Evolutionary conservation across 2,113 vertebrate genomes (phyloP).

Genomic region (Rhodinocichla rosea): DNA sequence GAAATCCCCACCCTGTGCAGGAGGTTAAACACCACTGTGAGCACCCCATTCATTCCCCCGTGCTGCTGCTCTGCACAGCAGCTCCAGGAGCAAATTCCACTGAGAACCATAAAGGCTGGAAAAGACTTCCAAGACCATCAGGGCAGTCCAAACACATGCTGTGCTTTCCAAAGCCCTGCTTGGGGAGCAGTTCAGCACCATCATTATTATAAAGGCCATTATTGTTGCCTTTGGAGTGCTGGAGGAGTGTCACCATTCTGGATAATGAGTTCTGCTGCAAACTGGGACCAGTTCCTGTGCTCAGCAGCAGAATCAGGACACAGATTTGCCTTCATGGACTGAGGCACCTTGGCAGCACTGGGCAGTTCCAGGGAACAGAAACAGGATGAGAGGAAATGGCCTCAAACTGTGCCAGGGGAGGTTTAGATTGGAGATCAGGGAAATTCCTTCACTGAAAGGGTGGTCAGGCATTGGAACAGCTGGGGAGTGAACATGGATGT

Average conservation of each 20-base stretch:
- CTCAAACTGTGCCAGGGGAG: not conserved
- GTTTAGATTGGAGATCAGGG: not conserved
- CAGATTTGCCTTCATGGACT: rapidly evolving
- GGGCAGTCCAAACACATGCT: not conserved
- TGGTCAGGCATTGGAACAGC: not conserved
- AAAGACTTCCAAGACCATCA: not conserved
- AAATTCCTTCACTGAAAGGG: not conserved
- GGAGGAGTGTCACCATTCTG: not conserved
- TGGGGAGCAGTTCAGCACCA: not conserved
- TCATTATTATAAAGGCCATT: not conserved
- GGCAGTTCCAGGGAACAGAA: not conserved
- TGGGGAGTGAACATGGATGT: not conserved
- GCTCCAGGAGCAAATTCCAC: not conserved
- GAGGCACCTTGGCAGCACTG: not conserved
- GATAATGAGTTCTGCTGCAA: not conserved
- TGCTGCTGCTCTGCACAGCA: not conserved
- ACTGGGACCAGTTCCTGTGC: not conserved
- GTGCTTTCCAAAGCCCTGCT: not conserved
- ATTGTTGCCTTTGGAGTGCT: not conserved
- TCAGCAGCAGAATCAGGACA: not conserved
- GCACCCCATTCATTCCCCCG: not conserved
- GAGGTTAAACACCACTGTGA: not conserved
- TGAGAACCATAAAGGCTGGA: not conserved
- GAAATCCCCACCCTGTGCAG: not conserved
- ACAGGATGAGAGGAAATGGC: not conserved